Evolutionary conservation across 2,888 invertebrate species (phyloP).

Genomic region (Leptopilina myrica): DNA sequence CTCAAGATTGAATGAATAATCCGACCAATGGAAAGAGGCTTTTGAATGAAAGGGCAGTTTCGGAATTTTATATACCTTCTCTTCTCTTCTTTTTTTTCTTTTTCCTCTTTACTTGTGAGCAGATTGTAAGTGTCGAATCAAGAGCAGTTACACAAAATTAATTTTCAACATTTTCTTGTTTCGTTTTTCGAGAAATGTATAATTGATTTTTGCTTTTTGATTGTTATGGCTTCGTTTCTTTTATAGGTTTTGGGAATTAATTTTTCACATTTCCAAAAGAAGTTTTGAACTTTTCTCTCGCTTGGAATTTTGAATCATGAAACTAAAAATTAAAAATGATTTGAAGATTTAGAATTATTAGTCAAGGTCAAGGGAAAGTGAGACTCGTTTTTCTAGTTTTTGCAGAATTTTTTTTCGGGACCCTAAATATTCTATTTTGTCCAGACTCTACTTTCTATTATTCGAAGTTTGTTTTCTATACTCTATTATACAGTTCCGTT

Average conservation of each 20-base stretch:
- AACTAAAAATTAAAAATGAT: neutral
- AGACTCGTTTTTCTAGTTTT: constrained; percentile 4
- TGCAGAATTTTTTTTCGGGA: neutral
- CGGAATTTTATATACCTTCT: constrained; percentile 27
- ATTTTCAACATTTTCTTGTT: neutral
- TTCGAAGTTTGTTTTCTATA: neutral
- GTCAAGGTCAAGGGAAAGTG: constrained; percentile 21
- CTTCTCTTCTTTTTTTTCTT: neutral
- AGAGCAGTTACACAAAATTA: too few relatives aligned
- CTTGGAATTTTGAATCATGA: too few relatives aligned
- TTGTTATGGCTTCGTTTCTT: too few relatives aligned
- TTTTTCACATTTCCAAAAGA: too few relatives aligned
- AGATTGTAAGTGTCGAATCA: neutral
- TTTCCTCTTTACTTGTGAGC: constrained; percentile 15
- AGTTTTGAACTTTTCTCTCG: too few relatives aligned
- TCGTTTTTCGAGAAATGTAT: neutral
- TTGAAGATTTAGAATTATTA: neutral
- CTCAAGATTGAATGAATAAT: constrained; percentile 62
- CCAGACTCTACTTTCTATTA: neutral
- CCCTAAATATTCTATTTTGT: neutral
- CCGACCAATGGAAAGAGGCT: constrained; percentile 65
- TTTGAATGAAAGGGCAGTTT: constrained; percentile 59
- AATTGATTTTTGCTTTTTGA: too few relatives aligned
- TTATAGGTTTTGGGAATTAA: too few relatives aligned
- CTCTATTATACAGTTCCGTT: neutral